Evolutionary conservation across 2,797 vertebrate species (phyloP).

Genomic region (Austrolebias charrua): DNA sequence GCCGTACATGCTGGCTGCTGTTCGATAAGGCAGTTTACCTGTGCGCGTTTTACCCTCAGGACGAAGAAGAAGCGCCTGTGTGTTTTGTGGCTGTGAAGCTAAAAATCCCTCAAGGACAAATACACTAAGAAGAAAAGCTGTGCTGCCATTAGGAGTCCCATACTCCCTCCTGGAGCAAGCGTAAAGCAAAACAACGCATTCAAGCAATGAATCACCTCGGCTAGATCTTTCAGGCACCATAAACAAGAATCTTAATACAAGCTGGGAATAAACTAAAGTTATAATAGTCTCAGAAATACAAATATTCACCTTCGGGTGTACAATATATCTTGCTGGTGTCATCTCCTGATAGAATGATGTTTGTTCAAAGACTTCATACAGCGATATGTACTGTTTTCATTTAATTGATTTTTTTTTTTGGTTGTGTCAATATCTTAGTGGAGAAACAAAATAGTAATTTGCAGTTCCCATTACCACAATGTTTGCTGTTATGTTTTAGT

Average conservation of each 20-base stretch:
- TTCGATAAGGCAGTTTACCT: conserved; percentile 68
- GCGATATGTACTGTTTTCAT: conserved; percentile 56
- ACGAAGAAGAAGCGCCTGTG: conserved; percentile 57
- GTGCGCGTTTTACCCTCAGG: conserved; percentile 58
- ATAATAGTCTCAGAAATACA: conserved; percentile 68
- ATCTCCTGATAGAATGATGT: conserved; percentile 56
- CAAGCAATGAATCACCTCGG: conserved; percentile 69
- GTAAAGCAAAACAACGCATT: conserved; percentile 72
- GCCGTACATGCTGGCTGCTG: conserved; percentile 52
- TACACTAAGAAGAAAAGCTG: conserved; percentile 62
- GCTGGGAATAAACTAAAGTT: conserved; percentile 63
- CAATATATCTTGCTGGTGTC: conserved; percentile 48
- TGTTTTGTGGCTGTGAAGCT: conserved; percentile 64
- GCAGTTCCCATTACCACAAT: conserved; percentile 41
- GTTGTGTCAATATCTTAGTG: conserved; percentile 50
- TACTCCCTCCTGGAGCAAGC: conserved; percentile 52
- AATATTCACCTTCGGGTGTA: conserved; percentile 70
- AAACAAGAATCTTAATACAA: conserved; percentile 68
- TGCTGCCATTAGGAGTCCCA: conserved; percentile 64
- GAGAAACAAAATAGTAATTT: conserved; percentile 58
- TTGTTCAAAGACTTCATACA: conserved; percentile 55
- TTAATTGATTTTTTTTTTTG: conserved; percentile 69
- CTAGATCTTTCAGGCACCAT: conserved; percentile 69
- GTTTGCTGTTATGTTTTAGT: conserved; percentile 11
- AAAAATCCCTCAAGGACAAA: conserved; percentile 75